These are phyloP conservation scores for Megamerina dolium DNA, from an alignment of 2,888 invertebrate genomes.

Conservation along the genomic window DNA sequence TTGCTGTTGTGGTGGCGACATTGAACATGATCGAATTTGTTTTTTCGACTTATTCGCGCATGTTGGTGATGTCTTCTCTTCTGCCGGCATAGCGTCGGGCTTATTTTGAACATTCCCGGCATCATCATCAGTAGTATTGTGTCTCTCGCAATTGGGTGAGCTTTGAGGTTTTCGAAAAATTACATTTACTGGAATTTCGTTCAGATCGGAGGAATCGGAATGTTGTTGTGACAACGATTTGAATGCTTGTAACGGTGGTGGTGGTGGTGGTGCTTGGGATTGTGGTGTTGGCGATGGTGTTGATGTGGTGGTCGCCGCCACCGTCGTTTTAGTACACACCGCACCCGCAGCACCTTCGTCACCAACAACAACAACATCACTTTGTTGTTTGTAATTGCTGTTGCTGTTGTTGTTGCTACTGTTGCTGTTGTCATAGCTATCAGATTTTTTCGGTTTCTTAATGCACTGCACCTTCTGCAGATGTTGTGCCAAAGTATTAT, in stretches of 20 bases:
- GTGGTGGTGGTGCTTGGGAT: constrained; percentile 12
- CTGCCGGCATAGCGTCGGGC: constrained; percentile 1
- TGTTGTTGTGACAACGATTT: constrained; percentile 31
- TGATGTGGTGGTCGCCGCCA: constrained; percentile 17
- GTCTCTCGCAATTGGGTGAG: no score
- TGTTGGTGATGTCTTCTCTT: constrained; percentile 5
- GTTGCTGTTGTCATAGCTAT: constrained; percentile 6
- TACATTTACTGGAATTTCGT: constrained; percentile 47
- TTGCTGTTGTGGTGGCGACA: not conserved
- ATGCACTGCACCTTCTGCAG: constrained; percentile 43
- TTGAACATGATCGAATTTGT: constrained; percentile 1
- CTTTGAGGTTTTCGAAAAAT: constrained; percentile 37
- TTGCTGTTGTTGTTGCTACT: constrained; percentile 17
- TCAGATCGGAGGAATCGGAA: constrained; percentile 43
- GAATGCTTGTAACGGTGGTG: constrained; percentile 33
- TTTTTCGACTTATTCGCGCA: constrained; percentile 7
- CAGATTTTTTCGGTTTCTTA: constrained; percentile 33
- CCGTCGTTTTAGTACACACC: not conserved
- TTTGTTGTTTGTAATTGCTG: constrained; percentile 2
- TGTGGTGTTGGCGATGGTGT: constrained; percentile 17
- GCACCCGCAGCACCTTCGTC: not conserved
- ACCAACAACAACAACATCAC: no score
- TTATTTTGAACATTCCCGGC: no score
- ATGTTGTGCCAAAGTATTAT: constrained; percentile 45
- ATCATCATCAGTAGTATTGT: no score